phyloP scores from a whole-genome alignment of 1,140 invertebrate genomes.

The Andrena cerasifolii region DNA sequence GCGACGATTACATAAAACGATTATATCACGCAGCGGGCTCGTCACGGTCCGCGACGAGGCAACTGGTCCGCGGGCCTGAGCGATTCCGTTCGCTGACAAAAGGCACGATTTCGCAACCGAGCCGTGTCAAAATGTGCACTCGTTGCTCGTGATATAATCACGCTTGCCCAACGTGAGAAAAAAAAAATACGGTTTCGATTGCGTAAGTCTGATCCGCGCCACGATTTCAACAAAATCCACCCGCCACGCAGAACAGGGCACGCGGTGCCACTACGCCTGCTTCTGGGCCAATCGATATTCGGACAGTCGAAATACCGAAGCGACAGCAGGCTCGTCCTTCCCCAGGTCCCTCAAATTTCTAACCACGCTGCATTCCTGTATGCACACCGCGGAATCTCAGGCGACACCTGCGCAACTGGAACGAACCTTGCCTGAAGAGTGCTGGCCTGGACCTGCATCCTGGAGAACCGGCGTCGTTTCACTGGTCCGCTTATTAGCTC shows the following conservation, averaged over 20 bases:
- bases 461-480: slow-evolving; percentile 27
- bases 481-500: slow-evolving; percentile 42
- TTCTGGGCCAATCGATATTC: no score
- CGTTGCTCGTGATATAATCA: slow-evolving; percentile 50
- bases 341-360: no score
- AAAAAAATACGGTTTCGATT: slow-evolving; percentile 45
- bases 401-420: slow-evolving; percentile 17
- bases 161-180: slow-evolving; percentile 34
- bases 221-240: slow-evolving; percentile 3
- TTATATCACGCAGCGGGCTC: slow-evolving; percentile 26
- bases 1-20: slow-evolving; percentile 31
- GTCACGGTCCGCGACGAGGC: slow-evolving; percentile 39
- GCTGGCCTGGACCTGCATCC: not conserved
- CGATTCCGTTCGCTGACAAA: slow-evolving; percentile 51
- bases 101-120: slow-evolving; percentile 53
- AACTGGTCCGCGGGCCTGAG: slow-evolving; percentile 22
- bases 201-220: slow-evolving; percentile 6
- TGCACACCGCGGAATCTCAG: not conserved
- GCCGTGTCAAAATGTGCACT: slow-evolving; percentile 49
- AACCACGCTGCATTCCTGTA: not conserved
- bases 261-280: no score
- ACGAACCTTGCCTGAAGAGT: slow-evolving; percentile 8
- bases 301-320: no score
- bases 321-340: no score
- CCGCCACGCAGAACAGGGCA: no score